phyloP scores from a whole-genome alignment of 2,113 vertebrate genomes.

The Toxostoma redivivum region DNA sequence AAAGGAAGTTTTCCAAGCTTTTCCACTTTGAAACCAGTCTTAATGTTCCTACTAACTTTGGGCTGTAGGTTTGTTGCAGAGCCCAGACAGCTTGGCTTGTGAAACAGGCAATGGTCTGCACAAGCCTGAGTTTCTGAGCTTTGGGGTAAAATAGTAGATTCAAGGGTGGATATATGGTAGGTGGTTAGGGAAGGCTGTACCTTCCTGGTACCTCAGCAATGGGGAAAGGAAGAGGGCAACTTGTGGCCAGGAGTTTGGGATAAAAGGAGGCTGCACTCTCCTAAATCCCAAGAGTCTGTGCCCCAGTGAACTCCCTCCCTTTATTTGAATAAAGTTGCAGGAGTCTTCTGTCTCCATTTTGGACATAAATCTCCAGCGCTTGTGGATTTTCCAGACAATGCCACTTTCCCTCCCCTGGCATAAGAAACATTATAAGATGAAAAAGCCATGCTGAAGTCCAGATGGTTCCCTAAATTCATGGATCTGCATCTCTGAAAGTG shows the following conservation, averaged over 20 bases:
- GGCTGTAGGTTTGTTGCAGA: background rate
- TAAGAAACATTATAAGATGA: background rate
- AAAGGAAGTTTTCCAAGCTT: background rate
- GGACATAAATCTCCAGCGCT: background rate
- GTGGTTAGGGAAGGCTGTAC: accelerated
- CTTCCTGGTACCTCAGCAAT: background rate
- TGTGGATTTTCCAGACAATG: background rate
- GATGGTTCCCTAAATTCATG: background rate
- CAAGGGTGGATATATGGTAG: too few species aligned
- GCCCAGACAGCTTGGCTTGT: too few species aligned
- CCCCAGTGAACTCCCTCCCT: background rate
- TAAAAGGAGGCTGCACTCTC: background rate
- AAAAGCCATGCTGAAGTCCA: background rate
- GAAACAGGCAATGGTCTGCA: background rate
- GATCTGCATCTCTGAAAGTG: background rate
- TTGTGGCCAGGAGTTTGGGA: accelerated
- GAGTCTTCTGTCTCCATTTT: background rate
- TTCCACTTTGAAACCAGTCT: background rate
- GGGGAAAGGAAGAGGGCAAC: background rate
- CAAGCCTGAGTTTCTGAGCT: background rate
- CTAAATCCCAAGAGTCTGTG: accelerated
- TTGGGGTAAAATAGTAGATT: background rate
- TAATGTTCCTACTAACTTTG: too few species aligned
- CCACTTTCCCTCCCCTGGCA: background rate
- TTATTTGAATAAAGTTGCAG: background rate